phyloP scores from a whole-genome alignment of 2,888 invertebrate species.

The Cylindroiulus punctatus region DNA sequence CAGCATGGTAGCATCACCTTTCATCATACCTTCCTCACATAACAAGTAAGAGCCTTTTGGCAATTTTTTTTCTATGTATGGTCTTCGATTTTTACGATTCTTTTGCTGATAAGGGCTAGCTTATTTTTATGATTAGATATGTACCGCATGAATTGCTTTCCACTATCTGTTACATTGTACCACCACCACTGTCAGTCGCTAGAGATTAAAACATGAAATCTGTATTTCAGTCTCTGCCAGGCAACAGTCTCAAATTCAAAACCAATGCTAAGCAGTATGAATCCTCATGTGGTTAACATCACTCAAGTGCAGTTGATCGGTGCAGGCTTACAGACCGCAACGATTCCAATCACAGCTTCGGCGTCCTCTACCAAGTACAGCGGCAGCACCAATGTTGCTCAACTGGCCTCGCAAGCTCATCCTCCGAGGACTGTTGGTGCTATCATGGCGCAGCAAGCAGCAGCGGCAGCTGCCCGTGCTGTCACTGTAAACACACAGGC shows the following conservation, averaged over 20 bases:
- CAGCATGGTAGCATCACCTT: not conserved
- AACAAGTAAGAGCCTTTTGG: constrained; percentile 29
- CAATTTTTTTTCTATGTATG: no score
- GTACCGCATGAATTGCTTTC: no score
- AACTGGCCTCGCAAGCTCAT: not conserved
- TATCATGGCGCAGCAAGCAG: constrained; percentile 57
- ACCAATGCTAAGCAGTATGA: constrained; percentile 59
- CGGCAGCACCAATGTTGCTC: constrained; percentile 34
- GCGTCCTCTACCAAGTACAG: constrained; percentile 48
- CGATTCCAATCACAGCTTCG: constrained; percentile 44
- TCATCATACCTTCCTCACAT: constrained; percentile 44
- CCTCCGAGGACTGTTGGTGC: constrained; percentile 57
- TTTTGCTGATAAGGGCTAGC: no score
- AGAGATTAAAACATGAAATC: not conserved
- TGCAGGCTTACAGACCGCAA: not conserved
- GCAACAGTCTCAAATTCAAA: constrained; percentile 48
- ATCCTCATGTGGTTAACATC: constrained; percentile 59
- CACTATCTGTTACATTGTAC: no score
- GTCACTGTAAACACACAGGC: constrained; percentile 39
- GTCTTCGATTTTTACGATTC: no score
- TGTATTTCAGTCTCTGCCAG: constrained; percentile 22
- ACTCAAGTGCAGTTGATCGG: constrained; percentile 57
- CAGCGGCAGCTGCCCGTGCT: constrained; percentile 53
- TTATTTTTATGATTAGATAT: no score
- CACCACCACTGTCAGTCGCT: no score